Percentiles rank a stretch among this genome's conserved stretches.
Evolutionary conservation across 2,888 invertebrate genomes (phyloP).

Genomic region (Xestia ashworthii): DNA sequence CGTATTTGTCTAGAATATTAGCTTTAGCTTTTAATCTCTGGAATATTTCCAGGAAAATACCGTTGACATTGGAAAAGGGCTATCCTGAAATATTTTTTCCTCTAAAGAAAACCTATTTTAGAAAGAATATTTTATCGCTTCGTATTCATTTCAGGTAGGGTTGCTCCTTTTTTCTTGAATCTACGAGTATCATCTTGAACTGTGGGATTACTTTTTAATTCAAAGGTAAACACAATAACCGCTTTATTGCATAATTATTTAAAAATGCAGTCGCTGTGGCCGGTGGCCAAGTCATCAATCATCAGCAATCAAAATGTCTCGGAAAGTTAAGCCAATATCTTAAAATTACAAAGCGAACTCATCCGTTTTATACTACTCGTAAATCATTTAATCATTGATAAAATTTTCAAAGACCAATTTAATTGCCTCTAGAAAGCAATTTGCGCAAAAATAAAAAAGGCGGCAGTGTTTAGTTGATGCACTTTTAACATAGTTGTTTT

Average conservation of each 20-base stretch:
- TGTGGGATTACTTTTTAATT: not conserved
- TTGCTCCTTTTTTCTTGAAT: not conserved
- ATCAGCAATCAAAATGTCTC: not conserved
- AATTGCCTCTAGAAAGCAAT: not conserved
- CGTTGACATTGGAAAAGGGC: not conserved
- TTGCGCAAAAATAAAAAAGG: too few relatives aligned
- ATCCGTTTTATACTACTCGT: too few relatives aligned
- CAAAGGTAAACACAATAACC: not conserved
- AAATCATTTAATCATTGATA: too few relatives aligned
- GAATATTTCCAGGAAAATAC: not conserved
- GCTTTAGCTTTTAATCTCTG: not conserved
- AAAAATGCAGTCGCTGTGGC: not conserved
- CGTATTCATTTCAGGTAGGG: constrained; percentile 8
- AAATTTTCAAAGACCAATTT: not conserved
- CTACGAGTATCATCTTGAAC: not conserved
- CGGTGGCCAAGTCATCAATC: too few relatives aligned
- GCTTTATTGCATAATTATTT: not conserved
- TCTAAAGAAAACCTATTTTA: not conserved
- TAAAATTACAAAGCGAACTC: too few relatives aligned
- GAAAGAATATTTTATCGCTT: not conserved
- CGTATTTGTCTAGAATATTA: not conserved
- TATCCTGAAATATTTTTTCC: constrained; percentile 4
- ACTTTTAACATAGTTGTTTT: too few relatives aligned
- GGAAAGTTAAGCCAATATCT: not conserved
- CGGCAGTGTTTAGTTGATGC: too few relatives aligned